Conservation (phyloP, 2,888 invertebrate species). For the Bugula neritina region DNA sequence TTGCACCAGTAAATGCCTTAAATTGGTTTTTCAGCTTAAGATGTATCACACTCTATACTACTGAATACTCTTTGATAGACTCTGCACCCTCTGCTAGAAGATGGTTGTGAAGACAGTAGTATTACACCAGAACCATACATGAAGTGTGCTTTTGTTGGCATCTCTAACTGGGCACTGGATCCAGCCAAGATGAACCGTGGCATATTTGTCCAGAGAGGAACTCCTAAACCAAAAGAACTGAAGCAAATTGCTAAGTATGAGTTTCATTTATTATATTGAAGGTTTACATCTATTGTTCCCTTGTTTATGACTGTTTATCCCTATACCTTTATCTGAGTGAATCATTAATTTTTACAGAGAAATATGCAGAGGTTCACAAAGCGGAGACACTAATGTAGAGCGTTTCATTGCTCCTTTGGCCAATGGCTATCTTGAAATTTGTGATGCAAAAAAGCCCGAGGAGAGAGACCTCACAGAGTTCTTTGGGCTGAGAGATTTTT, state of each 20-base stretch:
- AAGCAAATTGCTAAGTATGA: conserved; percentile 36
- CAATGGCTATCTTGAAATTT: conserved; percentile 15
- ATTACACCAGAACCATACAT: conserved; percentile 36
- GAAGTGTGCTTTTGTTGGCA: conserved; percentile 50
- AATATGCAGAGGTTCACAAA: neutral
- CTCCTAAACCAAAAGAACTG: conserved; percentile 35
- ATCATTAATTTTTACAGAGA: neutral
- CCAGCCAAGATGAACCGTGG: conserved; percentile 52
- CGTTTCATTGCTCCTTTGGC: conserved; percentile 1
- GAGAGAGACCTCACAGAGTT: conserved; percentile 28
- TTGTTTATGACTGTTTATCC: neutral
- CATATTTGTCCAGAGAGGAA: conserved; percentile 43
- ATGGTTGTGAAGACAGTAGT: conserved; percentile 46
- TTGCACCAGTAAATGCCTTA: too few species aligned
- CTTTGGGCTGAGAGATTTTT: conserved; percentile 31
- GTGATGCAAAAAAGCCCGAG: neutral
- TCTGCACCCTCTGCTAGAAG: conserved; percentile 47
- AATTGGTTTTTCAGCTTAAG: too few species aligned
- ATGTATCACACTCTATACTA: too few species aligned
- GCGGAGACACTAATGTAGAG: neutral
- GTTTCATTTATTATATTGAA: neutral
- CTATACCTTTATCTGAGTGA: neutral
- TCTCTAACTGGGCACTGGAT: conserved; percentile 53
- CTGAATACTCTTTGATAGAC: conserved; percentile 37
- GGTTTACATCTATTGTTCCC: too few species aligned